phyloP scores from a whole-genome alignment of 2,888 invertebrate genomes.

The Cheilosia impressa region DNA sequence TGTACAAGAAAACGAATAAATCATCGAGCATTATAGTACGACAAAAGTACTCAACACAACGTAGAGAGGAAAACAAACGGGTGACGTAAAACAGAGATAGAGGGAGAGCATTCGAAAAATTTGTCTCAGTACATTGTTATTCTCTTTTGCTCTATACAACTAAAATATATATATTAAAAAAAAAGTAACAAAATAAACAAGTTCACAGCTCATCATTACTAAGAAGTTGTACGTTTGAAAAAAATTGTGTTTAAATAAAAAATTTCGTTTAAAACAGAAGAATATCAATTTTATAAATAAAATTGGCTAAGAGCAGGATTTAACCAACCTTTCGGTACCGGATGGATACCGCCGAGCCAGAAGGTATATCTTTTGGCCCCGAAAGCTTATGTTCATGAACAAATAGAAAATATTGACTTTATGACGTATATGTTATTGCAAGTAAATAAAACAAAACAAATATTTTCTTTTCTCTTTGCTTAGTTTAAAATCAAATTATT shows the following conservation, averaged over 20 bases:
- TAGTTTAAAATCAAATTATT: conserved; percentile 18
- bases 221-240: conserved; percentile 4
- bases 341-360: conserved; percentile 80
- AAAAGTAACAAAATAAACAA: not conserved
- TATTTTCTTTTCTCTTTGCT: conserved; percentile 13
- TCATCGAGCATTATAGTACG: conserved; percentile 56
- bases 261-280: not conserved
- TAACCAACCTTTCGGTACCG: conserved; percentile 80
- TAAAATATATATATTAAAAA: conserved; percentile 17
- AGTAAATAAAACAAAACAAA: conserved; percentile 39
- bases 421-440: conserved; percentile 60
- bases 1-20: conserved; percentile 26
- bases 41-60: conserved; percentile 68
- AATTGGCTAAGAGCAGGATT: conserved; percentile 60
- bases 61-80: conserved; percentile 42
- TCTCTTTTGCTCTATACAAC: conserved; percentile 50
- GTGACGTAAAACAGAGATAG: conserved; percentile 40
- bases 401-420: conserved; percentile 74
- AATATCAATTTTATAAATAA: conserved; percentile 14
- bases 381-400: conserved; percentile 77
- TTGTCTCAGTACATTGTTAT: conserved; percentile 51
- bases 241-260: conserved; percentile 25
- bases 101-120: conserved; percentile 55
- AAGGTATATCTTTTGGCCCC: conserved; percentile 80
- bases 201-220: conserved; percentile 11